These are phyloP conservation scores for Sylvilagus floridanus DNA, from an alignment of 2,797 vertebrate species.

Conservation along the genomic window DNA sequence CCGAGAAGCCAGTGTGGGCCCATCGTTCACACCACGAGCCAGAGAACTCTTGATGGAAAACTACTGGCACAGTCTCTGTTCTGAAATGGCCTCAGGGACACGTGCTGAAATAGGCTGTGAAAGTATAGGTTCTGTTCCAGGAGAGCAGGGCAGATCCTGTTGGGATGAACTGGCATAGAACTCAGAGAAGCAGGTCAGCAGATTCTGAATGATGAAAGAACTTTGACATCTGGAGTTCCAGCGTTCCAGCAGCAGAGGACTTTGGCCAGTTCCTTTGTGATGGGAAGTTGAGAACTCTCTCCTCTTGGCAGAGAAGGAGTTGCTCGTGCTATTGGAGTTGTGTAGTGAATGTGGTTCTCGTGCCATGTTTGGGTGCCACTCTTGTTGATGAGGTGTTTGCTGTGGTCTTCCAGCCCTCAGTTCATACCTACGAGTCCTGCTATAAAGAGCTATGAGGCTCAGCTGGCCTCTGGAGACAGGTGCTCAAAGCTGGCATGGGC, in stretches of 20 bases:
- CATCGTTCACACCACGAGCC: background rate
- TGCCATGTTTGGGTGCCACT: background rate
- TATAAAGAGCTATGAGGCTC: background rate
- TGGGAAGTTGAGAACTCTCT: background rate
- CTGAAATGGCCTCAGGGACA: background rate
- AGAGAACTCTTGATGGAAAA: background rate
- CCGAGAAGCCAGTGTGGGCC: background rate
- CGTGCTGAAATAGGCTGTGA: background rate
- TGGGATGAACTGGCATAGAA: background rate
- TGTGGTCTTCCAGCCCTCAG: background rate
- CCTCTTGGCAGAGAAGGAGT: fast-evolving
- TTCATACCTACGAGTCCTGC: background rate
- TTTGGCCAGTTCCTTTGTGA: background rate
- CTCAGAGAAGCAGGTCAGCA: background rate
- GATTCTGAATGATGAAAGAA: background rate
- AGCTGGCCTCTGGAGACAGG: background rate
- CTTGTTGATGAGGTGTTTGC: background rate
- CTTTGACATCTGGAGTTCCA: background rate
- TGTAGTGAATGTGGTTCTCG: background rate
- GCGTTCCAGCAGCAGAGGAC: background rate
- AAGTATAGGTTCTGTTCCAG: background rate
- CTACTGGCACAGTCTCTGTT: background rate
- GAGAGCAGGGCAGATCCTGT: background rate
- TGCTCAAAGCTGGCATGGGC: background rate
- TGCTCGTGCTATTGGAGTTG: background rate